A percentile compares a stretch with the other conserved stretches of the same genome.
These are phyloP conservation scores for Orthochromis malagaraziensis DNA, from an alignment of 2,113 vertebrate genomes.

Conservation along the genomic window DNA sequence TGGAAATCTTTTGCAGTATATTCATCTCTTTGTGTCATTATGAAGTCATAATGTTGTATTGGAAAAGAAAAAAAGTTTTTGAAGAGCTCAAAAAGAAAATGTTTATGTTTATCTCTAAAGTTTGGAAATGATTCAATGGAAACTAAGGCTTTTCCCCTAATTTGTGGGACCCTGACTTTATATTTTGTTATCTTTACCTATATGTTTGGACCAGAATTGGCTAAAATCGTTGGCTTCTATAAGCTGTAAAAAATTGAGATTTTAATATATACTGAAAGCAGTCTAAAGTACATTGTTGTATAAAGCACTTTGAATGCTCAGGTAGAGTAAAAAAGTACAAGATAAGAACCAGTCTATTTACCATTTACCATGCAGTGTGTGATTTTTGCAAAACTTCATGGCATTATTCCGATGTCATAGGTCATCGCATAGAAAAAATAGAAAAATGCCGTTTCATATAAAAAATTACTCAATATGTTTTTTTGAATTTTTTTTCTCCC, in stretches of 20 bases:
- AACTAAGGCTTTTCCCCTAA: background rate
- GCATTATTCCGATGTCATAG: background rate
- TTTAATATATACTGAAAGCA: background rate
- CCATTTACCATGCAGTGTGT: background rate
- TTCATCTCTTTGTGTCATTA: background rate
- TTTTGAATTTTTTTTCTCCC: background rate
- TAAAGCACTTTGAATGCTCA: background rate
- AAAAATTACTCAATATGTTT: background rate
- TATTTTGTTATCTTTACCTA: background rate
- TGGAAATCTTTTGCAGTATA: background rate
- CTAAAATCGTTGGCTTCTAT: background rate
- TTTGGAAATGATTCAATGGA: background rate
- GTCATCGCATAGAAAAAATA: background rate
- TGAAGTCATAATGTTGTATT: background rate
- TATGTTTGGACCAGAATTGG: background rate
- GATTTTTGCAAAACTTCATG: background rate
- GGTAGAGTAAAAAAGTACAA: background rate
- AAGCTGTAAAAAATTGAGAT: background rate
- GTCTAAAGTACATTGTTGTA: background rate
- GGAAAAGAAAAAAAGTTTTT: background rate
- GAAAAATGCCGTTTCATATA: background rate
- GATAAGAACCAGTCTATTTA: background rate
- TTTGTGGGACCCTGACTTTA: background rate
- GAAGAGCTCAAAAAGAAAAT: background rate
- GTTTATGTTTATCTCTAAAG: background rate